phyloP scores from a whole-genome alignment of 2,888 invertebrate species.

The Parnassius glacialis region DNA sequence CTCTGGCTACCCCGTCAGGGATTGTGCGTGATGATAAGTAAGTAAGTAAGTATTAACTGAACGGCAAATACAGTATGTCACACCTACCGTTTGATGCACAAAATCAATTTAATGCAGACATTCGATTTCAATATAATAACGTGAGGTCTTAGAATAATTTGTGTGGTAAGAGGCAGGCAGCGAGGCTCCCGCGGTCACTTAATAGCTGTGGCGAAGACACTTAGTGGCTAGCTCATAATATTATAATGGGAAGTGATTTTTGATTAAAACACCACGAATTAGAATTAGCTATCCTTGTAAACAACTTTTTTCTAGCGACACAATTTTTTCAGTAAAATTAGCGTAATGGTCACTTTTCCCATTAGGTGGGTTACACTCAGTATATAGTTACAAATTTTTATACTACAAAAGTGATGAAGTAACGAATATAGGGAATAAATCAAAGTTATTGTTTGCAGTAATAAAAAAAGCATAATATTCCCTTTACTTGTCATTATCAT shows the following conservation, averaged over 20 bases:
- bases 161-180: conserved; percentile 5
- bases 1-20: too few relatives aligned
- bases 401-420: too few relatives aligned
- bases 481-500: too few relatives aligned
- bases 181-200: conserved; percentile 10
- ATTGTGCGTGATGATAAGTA: too few relatives aligned
- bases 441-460: too few relatives aligned
- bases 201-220: conserved; percentile 6
- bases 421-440: too few relatives aligned
- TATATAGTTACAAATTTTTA: too few relatives aligned
- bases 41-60: conserved; percentile 10
- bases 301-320: too few relatives aligned
- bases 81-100: conserved; percentile 1
- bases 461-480: too few relatives aligned
- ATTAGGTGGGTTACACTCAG: too few relatives aligned
- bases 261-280: conserved; percentile 4
- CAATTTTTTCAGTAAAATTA: too few relatives aligned
- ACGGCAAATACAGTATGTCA: conserved; percentile 1
- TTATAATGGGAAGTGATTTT: conserved; percentile 14
- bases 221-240: conserved; percentile 26
- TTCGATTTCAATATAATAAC: conserved; percentile 6
- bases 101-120: conserved; percentile 15
- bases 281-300: neutral
- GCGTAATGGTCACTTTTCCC: too few relatives aligned
- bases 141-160: conserved; percentile 6